Evolutionary conservation across 2,113 vertebrate genomes (phyloP), one percentile per base, ranked within the genome.

Genomic region (Hydrochoerus hydrochaeris): DNA sequence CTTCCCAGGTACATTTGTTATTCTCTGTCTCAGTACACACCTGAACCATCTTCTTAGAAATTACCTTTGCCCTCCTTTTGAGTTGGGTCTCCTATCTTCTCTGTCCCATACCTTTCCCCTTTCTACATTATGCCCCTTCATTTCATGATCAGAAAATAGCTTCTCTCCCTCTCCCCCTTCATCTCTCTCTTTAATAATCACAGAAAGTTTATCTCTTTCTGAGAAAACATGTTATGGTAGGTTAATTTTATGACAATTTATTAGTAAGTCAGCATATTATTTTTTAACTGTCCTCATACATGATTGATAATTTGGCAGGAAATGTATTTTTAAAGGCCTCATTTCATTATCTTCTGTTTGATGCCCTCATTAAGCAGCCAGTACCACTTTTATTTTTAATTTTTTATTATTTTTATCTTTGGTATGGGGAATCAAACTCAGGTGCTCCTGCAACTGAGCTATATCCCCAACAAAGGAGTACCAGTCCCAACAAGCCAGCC

Each of bases 191-290:
- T 30, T 92, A 57, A 88, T 44, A 10, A 8, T 83, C 1, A 30
- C 58, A 90, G 60, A 30, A 26, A 93, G 26, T 32, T 49, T 41
- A 16, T 16, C 44, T 92, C 20, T 58, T 58, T 58, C 38, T 62
- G 24, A 91, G 32, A 71, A 83, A 91, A 49, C 49, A 44, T 73
- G 22, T 80, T 83, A 4, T 52, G 73, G 54, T 87, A 94, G 81
- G 16, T 69, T 91, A 78, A 85, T 95, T 90, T 93, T 80, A 1
- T 96, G 73, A 97, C 93, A 86, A 20, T 41, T 83, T 83, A 67
- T 24, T 85, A 73, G 30, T 58, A 91, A 78, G 52, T 41, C 30
- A 86, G 77, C 86, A 93, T 91, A 93, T 85, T 83, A 89, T 77
- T 62, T 94, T 97, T 84, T 89, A 91, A 78, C 65, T 60, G 5